Evolutionary conservation across 2,113 vertebrate species (phyloP).

Genomic region (Myrmecophaga tridactyla): DNA sequence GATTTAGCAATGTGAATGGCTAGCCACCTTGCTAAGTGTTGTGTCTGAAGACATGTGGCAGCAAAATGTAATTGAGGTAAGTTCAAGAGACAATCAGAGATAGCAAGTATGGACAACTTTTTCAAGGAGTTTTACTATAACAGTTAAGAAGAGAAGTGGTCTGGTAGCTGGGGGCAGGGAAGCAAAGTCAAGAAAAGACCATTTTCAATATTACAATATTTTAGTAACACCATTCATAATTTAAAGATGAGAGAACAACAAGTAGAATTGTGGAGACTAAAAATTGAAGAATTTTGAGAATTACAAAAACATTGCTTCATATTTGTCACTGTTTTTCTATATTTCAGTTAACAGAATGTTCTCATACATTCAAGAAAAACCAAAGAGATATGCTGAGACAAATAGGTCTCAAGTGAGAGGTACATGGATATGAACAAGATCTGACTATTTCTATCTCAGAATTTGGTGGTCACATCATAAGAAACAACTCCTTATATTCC

Average conservation of each 20-base stretch:
- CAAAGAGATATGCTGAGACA: neutral
- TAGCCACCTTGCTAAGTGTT: neutral
- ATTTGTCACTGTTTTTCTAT: neutral
- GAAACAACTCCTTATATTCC: neutral
- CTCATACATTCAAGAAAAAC: neutral
- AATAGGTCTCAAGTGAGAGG: neutral
- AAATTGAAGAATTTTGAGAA: neutral
- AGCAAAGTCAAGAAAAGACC: neutral
- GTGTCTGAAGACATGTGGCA: neutral
- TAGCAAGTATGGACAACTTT: neutral
- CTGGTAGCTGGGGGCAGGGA: neutral
- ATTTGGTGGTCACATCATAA: neutral
- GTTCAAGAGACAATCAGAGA: neutral
- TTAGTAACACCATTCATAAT: neutral
- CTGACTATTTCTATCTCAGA: neutral
- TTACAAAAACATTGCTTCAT: neutral
- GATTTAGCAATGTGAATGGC: neutral
- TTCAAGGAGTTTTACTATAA: neutral
- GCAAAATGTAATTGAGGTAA: neutral
- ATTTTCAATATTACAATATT: neutral
- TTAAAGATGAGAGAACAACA: neutral
- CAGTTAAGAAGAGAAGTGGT: neutral
- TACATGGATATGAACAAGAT: neutral
- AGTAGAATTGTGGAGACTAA: neutral
- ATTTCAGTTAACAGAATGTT: neutral